A percentile compares a stretch with the other conserved stretches of the same genome.
phyloP scores from a whole-genome alignment of 1,140 invertebrate genomes.

The Brachionus manjavacas region DNA sequence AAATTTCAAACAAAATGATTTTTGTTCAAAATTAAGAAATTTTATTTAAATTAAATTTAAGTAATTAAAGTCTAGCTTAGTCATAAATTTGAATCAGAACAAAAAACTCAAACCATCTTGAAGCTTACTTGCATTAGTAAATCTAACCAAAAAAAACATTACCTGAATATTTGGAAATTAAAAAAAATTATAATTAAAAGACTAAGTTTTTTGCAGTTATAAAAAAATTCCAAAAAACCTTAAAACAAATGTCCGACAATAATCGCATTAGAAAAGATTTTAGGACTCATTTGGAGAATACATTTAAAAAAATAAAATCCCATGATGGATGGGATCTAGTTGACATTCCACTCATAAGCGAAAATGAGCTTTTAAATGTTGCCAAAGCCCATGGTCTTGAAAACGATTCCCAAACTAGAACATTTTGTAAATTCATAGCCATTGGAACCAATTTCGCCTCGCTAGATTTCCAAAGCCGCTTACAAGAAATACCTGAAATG shows the following conservation, averaged over 20 bases:
- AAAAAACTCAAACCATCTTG: neutral
- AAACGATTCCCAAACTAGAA: slow-evolving; percentile 29
- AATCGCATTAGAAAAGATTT: slow-evolving; percentile 18
- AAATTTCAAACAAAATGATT: too few relatives aligned
- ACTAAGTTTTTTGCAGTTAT: neutral
- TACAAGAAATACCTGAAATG: neutral
- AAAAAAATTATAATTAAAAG: neutral
- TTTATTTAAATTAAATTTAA: too few relatives aligned
- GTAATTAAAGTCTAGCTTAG: neutral
- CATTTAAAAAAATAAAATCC: neutral
- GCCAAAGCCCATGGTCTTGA: slow-evolving; percentile 20
- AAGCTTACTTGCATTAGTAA: neutral
- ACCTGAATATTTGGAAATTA: neutral
- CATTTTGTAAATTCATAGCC: slow-evolving; percentile 31
- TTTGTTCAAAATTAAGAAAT: too few relatives aligned
- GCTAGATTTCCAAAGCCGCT: neutral
- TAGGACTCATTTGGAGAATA: slow-evolving; percentile 3
- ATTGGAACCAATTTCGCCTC: slow-evolving; percentile 40
- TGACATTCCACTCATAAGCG: slow-evolving; percentile 10
- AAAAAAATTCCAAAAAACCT: neutral
- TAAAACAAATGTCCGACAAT: neutral
- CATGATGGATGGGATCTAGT: neutral
- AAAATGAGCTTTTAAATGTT: slow-evolving; percentile 17
- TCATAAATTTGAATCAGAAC: neutral
- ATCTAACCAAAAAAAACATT: neutral